A percentile compares a stretch with the other conserved stretches of the same genome.
Evolutionary conservation across 2,888 invertebrate genomes (phyloP).

Genomic region (Agonopterix alstromeriana): DNA sequence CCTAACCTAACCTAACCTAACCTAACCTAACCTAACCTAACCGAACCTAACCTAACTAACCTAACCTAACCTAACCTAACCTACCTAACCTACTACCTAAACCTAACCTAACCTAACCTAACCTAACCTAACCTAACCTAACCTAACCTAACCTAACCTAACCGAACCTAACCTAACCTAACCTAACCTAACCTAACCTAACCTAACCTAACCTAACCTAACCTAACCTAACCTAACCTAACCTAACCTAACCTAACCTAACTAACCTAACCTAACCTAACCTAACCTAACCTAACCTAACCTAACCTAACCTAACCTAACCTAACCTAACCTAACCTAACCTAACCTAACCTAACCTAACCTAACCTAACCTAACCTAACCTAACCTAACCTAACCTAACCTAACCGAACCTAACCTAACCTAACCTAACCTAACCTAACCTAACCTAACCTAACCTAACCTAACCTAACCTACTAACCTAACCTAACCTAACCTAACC

Average conservation of each 20-base stretch:
- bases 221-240: conserved; percentile 10
- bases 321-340: conserved; percentile 19
- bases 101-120: conserved; percentile 20
- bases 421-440: conserved; percentile 19
- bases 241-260: conserved; percentile 19
- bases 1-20: conserved; percentile 17
- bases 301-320: conserved; percentile 9
- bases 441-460: conserved; percentile 14
- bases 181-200: conserved; percentile 18
- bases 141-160: conserved; percentile 20
- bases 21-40: conserved; percentile 16
- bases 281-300: conserved; percentile 20
- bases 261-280: conserved; percentile 10
- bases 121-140: conserved; percentile 14
- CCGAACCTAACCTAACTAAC: conserved; percentile 20
- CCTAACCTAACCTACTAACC: conserved; percentile 20
- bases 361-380: conserved; percentile 19
- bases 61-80: conserved; percentile 7
- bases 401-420: conserved; percentile 18
- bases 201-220: conserved; percentile 19
- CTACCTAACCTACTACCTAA: conserved; percentile 18
- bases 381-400: conserved; percentile 18
- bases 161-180: conserved; percentile 13
- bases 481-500: conserved; percentile 14
- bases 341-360: conserved; percentile 19